Percentiles rank a stretch among this genome's conserved stretches.
Evolutionary conservation across 1,140 invertebrate genomes (phyloP).

Genomic region (Thaumetopoea pityocampa): DNA sequence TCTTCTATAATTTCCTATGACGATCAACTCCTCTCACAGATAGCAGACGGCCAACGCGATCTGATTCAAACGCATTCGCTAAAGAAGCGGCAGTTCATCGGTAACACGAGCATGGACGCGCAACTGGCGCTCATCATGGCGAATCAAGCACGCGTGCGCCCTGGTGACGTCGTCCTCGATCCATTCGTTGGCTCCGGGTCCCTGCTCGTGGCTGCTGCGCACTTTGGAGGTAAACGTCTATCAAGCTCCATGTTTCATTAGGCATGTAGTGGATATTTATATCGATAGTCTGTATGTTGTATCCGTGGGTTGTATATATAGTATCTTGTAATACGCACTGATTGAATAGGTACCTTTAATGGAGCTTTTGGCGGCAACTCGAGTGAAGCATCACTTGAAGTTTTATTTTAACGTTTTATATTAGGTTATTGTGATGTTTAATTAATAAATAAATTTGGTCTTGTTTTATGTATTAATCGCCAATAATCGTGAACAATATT

Average conservation of each 20-base stretch:
- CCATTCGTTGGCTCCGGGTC: conserved; percentile 98
- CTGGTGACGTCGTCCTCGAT: conserved; percentile 89
- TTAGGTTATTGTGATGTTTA: too few species aligned
- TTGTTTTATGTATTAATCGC: too few species aligned
- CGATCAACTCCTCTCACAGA: conserved; percentile 61
- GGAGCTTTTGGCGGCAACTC: too few species aligned
- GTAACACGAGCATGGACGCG: conserved; percentile 98
- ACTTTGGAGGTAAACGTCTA: conserved; percentile 84
- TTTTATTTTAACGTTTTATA: too few species aligned
- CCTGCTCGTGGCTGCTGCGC: conserved; percentile 91
- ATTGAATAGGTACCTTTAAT: too few species aligned
- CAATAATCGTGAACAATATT: too few species aligned
- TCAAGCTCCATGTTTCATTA: not conserved
- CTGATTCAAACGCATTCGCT: conserved; percentile 87
- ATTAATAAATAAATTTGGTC: too few species aligned
- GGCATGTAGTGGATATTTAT: not conserved
- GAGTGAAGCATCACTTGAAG: too few species aligned
- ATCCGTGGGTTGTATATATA: too few species aligned
- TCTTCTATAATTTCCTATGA: too few species aligned
- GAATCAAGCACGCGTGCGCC: conserved; percentile 89
- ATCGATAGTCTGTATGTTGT: too few species aligned
- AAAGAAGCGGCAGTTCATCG: conserved; percentile 95
- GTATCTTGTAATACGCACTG: too few species aligned
- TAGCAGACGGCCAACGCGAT: conserved; percentile 88
- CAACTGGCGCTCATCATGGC: conserved; percentile 94